phyloP scores from a whole-genome alignment of 2,888 invertebrate genomes.

The Incurvaria masculella region DNA sequence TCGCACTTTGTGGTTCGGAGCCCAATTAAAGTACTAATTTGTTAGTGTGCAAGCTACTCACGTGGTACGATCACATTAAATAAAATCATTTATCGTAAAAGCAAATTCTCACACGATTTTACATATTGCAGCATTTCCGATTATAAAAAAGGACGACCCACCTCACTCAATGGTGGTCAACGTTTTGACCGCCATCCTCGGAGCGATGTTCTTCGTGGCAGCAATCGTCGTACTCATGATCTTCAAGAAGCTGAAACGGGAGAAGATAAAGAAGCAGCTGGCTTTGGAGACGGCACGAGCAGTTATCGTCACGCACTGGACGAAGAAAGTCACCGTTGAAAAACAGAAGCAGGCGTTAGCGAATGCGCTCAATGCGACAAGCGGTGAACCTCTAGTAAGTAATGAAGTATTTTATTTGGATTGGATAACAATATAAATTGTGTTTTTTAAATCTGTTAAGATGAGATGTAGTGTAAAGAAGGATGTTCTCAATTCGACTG shows the following conservation, averaged over 20 bases:
- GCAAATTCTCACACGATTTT: too few species aligned
- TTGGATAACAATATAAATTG: too few species aligned
- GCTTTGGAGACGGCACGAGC: slow-evolving; percentile 76
- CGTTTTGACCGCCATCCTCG: slow-evolving; percentile 57
- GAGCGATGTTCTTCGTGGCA: slow-evolving; percentile 58
- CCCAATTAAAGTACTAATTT: too few species aligned
- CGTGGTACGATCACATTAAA: too few species aligned
- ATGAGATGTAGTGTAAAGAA: too few species aligned
- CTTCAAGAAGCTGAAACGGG: slow-evolving; percentile 68
- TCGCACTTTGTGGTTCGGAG: too few species aligned
- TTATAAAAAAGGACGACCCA: slow-evolving; percentile 28
- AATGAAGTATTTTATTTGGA: too few species aligned
- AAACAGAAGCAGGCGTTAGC: slow-evolving; percentile 67
- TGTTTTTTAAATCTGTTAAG: too few species aligned
- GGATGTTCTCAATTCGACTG: too few species aligned
- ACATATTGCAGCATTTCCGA: slow-evolving; percentile 13
- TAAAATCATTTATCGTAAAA: too few species aligned
- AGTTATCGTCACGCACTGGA: slow-evolving; percentile 85
- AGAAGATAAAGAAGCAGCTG: slow-evolving; percentile 76
- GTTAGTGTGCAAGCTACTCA: too few species aligned
- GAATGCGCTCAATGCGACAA: slow-evolving; percentile 41
- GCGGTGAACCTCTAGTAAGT: slow-evolving; percentile 62
- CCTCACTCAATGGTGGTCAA: slow-evolving; percentile 56
- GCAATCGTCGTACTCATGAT: slow-evolving; percentile 62
- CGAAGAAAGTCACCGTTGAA: slow-evolving; percentile 86